Percentiles rank a stretch among this genome's conserved stretches.
These are phyloP conservation scores for Neosilurus hyrtlii DNA, from an alignment of 2,797 vertebrate genomes.

Conservation along the genomic window DNA sequence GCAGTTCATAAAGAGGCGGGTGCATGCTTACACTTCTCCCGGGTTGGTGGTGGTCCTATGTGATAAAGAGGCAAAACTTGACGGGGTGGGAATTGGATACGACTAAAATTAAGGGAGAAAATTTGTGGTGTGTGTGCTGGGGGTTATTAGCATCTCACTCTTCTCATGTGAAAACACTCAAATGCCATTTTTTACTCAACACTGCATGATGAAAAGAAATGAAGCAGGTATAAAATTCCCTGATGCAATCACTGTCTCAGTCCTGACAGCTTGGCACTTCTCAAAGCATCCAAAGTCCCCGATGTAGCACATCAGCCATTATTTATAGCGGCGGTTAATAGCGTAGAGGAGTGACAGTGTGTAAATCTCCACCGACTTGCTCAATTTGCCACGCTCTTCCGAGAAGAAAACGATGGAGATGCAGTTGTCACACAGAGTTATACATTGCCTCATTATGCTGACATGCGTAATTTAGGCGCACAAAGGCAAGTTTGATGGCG, in stretches of 20 bases:
- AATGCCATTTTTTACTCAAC: background rate
- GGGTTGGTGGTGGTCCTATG: too few species aligned
- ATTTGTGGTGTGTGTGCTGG: too few species aligned
- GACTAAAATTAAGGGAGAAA: too few species aligned
- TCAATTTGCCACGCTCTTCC: conserved; percentile 63
- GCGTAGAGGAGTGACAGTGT: conserved; percentile 30
- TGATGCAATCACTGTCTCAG: conserved; percentile 44
- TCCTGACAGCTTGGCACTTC: conserved; percentile 52
- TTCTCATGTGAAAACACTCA: background rate
- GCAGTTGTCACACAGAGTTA: conserved; percentile 61
- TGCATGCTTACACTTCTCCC: too few species aligned
- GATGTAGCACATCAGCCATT: conserved; percentile 36
- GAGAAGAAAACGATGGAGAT: conserved; percentile 54
- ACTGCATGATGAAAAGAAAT: conserved; percentile 41
- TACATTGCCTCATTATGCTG: conserved; percentile 50
- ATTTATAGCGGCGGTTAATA: conserved; percentile 63
- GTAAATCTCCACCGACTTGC: conserved; percentile 60
- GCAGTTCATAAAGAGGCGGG: too few species aligned
- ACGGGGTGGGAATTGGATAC: too few species aligned
- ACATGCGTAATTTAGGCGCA: conserved; percentile 54
- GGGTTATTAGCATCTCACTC: background rate
- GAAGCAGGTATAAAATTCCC: conserved; percentile 17
- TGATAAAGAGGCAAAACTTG: too few species aligned
- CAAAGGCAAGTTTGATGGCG: conserved; percentile 51
- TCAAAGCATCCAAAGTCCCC: conserved; percentile 52